Evolutionary conservation across 2,888 invertebrate species (phyloP), one percentile per base, ranked within the genome.

Genomic region (Tortrix viridana): DNA sequence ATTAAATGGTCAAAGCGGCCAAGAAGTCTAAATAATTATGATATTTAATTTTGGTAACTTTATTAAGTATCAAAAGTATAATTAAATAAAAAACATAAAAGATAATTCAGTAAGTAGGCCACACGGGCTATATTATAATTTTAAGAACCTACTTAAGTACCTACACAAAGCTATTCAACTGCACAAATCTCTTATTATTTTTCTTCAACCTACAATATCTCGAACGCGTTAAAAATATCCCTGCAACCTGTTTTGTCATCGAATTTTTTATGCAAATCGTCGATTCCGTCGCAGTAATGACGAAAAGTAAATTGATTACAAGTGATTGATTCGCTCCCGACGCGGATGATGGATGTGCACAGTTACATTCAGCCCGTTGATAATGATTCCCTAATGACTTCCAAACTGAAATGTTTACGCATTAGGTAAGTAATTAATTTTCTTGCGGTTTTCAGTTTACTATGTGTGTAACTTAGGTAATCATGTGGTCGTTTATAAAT

Each of bases 221-320:
- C 5, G 41, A 41, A 16, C 41, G 41, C 41, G n/a, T 19, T 44
- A 5, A 47, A 47, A 47, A 44, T 12, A 41, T 50, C 50, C 20
- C 44, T 46, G 41, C 14, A 18, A 44, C 44, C 37, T 22, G 44
- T 53, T 41, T 7, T 47, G 44, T n/a, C 62, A 32, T 26, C 41
- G 16, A 41, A 63, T 50, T 47, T 57, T 57, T 57, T 58, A 58
- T 63, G 63, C 52, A 63, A 63, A 63, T 63, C 52, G 47, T 32
- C 46, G 32, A n/a, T 52, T 52, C 56, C 38, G 46, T 52, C 46
- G 63, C 63, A 37, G 38, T 50, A 49, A 52, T 57, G 52, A 52
- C 47, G 77, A 74, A 71, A 75, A 76, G 78, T 81, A 84, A 86
- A 89, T 88, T 87, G 85, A 88, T 88, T 86, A 84, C 86, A 84